Evolutionary conservation across 1,140 invertebrate genomes (phyloP).

Genomic region (Diorhabda elongata): DNA sequence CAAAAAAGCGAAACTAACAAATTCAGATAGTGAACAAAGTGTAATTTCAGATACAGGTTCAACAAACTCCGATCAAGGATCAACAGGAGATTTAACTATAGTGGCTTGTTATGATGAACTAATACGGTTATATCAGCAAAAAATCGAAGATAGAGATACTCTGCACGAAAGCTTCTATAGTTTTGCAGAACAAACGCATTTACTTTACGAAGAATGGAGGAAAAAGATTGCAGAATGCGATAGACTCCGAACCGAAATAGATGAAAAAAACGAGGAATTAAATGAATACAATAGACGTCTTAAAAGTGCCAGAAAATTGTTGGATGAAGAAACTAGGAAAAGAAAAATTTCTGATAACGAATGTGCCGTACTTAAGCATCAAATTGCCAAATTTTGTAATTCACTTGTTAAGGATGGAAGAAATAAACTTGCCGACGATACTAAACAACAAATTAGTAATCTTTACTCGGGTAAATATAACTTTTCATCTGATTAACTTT

Average conservation of each 20-base stretch:
- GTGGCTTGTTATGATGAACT: conserved; percentile 42
- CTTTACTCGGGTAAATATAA: conserved; percentile 48
- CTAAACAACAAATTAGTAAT: conserved; percentile 74
- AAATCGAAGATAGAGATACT: conserved; percentile 23
- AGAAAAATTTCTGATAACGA: conserved; percentile 60
- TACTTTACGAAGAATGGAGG: conserved; percentile 26
- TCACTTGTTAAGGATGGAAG: conserved; percentile 65
- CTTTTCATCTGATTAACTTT: too few relatives aligned
- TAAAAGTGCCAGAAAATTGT: conserved; percentile 67
- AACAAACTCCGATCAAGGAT: conserved; percentile 12
- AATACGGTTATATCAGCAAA: conserved; percentile 28
- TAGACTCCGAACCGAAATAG: conserved; percentile 31
- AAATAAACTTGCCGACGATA: conserved; percentile 67
- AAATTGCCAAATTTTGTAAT: conserved; percentile 68
- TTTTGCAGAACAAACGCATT: conserved; percentile 35
- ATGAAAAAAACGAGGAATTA: conserved; percentile 34
- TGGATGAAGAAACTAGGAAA: conserved; percentile 72
- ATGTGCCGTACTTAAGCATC: conserved; percentile 60
- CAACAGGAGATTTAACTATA: conserved; percentile 33
- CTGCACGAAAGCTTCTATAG: conserved; percentile 31
- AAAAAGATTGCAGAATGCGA: conserved; percentile 33
- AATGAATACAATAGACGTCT: conserved; percentile 70
- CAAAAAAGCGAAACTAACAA: too few relatives aligned
- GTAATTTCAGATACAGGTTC: background rate
- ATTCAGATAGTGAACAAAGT: too few relatives aligned